Evolutionary conservation across 2,797 vertebrate species (phyloP).

Genomic region (Coccyzus lansbergi): DNA sequence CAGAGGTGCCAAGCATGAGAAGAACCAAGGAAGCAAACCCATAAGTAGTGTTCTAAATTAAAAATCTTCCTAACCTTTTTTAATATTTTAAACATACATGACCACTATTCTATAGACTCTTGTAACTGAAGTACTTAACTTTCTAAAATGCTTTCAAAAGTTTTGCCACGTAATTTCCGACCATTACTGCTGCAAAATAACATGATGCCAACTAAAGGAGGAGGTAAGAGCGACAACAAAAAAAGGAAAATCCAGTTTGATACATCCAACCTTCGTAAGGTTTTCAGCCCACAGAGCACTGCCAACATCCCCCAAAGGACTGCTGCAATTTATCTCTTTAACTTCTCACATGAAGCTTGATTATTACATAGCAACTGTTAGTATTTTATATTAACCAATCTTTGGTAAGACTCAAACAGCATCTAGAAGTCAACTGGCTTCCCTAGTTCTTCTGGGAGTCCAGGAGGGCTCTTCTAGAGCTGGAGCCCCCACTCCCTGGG

Average conservation of each 20-base stretch:
- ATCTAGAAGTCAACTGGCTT: not conserved
- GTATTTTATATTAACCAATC: not conserved
- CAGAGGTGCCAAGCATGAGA: not conserved
- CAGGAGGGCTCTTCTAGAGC: not conserved
- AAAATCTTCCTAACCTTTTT: not conserved
- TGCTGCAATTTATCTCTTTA: not conserved
- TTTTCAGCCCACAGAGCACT: not conserved
- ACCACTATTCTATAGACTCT: not conserved
- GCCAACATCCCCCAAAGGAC: not conserved
- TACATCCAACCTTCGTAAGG: not conserved
- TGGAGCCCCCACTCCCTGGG: not conserved
- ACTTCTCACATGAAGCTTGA: not conserved
- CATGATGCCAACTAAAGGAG: not conserved
- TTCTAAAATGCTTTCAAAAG: not conserved
- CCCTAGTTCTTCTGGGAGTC: not conserved
- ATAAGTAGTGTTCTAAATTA: not conserved
- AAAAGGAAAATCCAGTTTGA: not conserved
- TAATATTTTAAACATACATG: not conserved
- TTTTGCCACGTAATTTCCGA: not conserved
- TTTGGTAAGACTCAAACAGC: not conserved
- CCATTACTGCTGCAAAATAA: not conserved
- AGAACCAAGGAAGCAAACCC: not conserved
- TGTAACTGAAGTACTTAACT: not conserved
- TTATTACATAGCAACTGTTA: not conserved
- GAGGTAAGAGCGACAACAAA: not conserved